Evolutionary conservation across 1,140 invertebrate species (phyloP).

Genomic region (Trinorchestia longiramus): DNA sequence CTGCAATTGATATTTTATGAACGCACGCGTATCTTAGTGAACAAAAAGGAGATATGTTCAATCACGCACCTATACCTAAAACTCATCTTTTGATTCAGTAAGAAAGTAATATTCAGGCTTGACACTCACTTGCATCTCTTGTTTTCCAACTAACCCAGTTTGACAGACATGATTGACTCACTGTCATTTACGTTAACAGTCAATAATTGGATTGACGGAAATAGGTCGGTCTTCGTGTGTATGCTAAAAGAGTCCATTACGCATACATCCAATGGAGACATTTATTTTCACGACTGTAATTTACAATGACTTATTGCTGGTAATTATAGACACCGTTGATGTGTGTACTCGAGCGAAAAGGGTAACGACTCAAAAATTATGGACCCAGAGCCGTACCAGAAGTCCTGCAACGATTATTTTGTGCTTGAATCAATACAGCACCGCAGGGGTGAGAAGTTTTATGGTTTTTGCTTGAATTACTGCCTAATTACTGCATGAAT

Average conservation of each 20-base stretch:
- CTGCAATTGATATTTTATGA: not conserved
- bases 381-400: not conserved
- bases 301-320: not conserved
- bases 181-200: not conserved
- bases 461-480: not conserved
- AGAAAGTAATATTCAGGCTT: not conserved
- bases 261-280: not conserved
- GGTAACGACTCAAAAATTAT: not conserved
- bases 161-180: not conserved
- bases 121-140: not conserved
- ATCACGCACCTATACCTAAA: not conserved
- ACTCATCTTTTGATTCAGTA: not conserved
- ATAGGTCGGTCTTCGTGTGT: not conserved
- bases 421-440: not conserved
- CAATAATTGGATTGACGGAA: not conserved
- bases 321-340: slow-evolving; percentile 1
- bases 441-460: not conserved
- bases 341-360: not conserved
- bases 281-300: not conserved
- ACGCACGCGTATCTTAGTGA: not conserved
- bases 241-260: not conserved
- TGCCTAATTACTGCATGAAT: too few relatives aligned
- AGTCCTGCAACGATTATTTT: not conserved
- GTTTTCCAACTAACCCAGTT: not conserved
- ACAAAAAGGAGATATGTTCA: not conserved